Percentiles rank a stretch among this genome's conserved stretches.
phyloP scores from a whole-genome alignment of 2,797 vertebrate species.

The Enteromius paludinosus region DNA sequence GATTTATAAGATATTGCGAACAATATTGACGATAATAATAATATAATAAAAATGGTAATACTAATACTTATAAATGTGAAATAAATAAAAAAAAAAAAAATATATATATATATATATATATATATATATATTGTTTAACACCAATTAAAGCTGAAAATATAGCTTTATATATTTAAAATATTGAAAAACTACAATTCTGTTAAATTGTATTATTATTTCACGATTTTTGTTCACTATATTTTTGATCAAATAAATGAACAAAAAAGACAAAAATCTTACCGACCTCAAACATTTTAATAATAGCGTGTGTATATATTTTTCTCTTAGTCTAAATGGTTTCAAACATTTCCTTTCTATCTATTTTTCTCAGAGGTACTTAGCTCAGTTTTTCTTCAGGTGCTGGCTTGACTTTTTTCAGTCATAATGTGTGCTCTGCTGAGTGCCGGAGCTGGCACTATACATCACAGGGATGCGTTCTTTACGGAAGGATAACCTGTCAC shows the following conservation, averaged over 20 bases:
- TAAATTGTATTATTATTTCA: neutral
- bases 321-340: neutral
- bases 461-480: constrained; percentile 32
- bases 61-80: neutral
- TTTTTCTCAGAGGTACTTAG: constrained; percentile 12
- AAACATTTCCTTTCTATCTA: neutral
- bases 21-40: neutral
- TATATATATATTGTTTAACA: neutral
- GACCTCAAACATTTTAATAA: neutral
- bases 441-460: constrained; percentile 8
- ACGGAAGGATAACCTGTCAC: constrained; percentile 34
- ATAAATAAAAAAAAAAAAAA: too few relatives aligned
- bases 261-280: neutral
- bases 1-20: neutral
- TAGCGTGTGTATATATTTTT: neutral
- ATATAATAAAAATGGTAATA: neutral
- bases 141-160: neutral
- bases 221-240: neutral
- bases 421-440: constrained; percentile 1
- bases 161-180: neutral
- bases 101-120: too few relatives aligned
- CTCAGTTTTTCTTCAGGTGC: constrained; percentile 17
- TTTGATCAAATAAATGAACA: neutral
- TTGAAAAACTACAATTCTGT: neutral
- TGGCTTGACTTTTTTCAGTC: constrained; percentile 18